Percentiles rank a stretch among this genome's conserved stretches.
Conservation (phyloP, 2,797 vertebrate genomes). For the Gallirallus australis region DNA sequence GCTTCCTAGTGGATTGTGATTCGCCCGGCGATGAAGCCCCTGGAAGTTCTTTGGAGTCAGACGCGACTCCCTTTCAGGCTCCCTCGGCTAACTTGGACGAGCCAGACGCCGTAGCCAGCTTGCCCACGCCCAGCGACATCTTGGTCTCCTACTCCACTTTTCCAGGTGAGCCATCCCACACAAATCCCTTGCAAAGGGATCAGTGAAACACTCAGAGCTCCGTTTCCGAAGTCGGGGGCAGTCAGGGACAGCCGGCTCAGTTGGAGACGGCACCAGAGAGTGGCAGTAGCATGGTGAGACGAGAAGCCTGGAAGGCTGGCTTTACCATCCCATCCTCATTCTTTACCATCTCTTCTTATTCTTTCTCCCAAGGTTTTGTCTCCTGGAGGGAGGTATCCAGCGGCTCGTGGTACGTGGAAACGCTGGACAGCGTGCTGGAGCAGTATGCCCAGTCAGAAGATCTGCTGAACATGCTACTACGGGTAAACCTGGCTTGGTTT, state of each 20-base stretch:
- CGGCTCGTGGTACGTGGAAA: slow-evolving; percentile 93
- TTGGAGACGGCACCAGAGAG: fast-evolving
- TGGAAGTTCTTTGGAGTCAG: slow-evolving; percentile 76
- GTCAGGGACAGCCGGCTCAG: fast-evolving
- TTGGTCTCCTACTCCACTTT: slow-evolving; percentile 96
- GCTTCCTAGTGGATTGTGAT: slow-evolving; percentile 82
- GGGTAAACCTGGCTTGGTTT: slow-evolving; percentile 75
- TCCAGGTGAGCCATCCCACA: slow-evolving; percentile 80
- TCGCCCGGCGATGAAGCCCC: fast-evolving
- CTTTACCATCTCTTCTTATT: background rate
- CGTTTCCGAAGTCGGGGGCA: fast-evolving
- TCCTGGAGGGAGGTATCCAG: slow-evolving; percentile 87
- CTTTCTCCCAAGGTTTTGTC: slow-evolving; percentile 85
- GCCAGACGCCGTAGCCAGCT: slow-evolving; percentile 81
- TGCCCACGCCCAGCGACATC: slow-evolving; percentile 93
- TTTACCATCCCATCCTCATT: background rate
- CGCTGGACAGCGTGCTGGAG: slow-evolving; percentile 83
- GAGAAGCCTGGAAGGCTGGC: background rate
- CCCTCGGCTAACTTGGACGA: slow-evolving; percentile 78
- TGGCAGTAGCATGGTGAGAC: fast-evolving
- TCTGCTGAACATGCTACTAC: slow-evolving; percentile 85
- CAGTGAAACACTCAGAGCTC: fast-evolving
- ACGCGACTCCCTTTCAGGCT: slow-evolving; percentile 79
- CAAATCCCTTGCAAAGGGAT: background rate
- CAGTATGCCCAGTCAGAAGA: slow-evolving; percentile 79